Conservation (phyloP, 2,113 vertebrate genomes). For the Piaya cayana region DNA sequence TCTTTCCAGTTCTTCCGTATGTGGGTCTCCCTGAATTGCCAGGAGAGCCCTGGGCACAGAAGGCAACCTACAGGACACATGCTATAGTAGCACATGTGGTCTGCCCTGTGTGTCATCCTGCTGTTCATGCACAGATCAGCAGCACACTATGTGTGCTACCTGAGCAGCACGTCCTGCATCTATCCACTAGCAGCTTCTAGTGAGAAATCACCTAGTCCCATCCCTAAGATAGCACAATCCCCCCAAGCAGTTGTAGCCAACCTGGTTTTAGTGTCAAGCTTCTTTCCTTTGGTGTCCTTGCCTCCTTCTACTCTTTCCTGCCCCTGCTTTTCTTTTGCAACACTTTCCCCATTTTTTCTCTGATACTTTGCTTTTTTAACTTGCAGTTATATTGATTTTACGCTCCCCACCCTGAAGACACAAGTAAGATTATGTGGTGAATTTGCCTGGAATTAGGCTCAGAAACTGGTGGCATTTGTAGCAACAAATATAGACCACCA, state of each 20-base stretch:
- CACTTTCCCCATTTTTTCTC: background rate
- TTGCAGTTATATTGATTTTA: background rate
- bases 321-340: background rate
- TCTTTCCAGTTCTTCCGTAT: background rate
- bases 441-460: background rate
- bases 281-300: background rate
- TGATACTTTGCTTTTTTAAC: background rate
- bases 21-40: background rate
- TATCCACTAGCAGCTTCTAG: background rate
- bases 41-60: background rate
- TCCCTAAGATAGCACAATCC: background rate
- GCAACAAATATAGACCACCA: background rate
- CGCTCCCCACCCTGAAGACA: background rate
- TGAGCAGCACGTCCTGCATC: background rate
- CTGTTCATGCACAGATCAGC: background rate
- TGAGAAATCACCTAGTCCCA: background rate
- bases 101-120: fast-evolving
- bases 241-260: background rate
- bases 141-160: fast-evolving
- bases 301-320: background rate
- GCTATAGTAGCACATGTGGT: fast-evolving
- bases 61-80: fast-evolving
- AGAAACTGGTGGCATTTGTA: background rate
- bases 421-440: background rate
- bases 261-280: background rate